phyloP scores from a whole-genome alignment of 2,888 invertebrate species.

The Herminia tarsipennalis region DNA sequence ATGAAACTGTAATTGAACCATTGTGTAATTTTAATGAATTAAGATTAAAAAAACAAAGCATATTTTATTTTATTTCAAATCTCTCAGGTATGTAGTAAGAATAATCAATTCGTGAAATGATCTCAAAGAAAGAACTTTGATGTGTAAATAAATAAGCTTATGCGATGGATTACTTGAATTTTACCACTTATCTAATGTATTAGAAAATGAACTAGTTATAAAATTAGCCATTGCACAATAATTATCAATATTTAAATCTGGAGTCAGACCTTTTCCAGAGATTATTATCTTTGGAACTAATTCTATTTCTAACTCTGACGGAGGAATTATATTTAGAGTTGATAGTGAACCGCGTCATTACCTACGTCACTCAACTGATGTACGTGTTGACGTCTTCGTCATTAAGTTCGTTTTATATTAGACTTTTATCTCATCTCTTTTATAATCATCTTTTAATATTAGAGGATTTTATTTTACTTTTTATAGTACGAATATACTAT shows the following conservation, averaged over 20 bases:
- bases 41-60: no score
- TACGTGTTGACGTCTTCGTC: constrained; percentile 17
- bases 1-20: no score
- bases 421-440: not conserved
- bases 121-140: no score
- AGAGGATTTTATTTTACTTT: not conserved
- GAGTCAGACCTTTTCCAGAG: not conserved
- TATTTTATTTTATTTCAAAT: no score
- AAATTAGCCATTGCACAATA: not conserved
- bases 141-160: no score
- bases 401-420: not conserved
- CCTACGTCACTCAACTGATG: constrained; percentile 20
- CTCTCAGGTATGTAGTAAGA: no score
- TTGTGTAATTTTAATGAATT: no score
- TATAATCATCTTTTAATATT: not conserved
- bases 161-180: no score
- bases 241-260: not conserved
- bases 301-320: constrained; percentile 8
- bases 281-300: constrained; percentile 1
- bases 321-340: constrained; percentile 22
- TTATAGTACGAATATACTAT: no score
- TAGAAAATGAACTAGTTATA: no score
- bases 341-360: constrained; percentile 18
- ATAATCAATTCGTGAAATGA: no score
- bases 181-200: no score